Percentiles rank a stretch among this genome's conserved stretches.
Evolutionary conservation across 2,797 vertebrate species (phyloP).

Genomic region (Choloepus didactylus): DNA sequence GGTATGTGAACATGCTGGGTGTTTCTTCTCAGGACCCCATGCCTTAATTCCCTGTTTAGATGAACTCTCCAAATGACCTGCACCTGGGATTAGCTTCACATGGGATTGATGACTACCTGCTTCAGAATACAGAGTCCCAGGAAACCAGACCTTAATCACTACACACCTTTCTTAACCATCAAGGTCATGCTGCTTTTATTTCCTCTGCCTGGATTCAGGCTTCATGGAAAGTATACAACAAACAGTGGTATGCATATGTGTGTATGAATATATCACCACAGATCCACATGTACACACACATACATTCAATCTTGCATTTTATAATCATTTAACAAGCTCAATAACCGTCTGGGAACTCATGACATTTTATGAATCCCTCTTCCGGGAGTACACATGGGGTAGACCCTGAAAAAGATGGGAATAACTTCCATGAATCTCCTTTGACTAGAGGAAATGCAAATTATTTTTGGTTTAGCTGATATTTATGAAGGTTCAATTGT

Average conservation of each 20-base stretch:
- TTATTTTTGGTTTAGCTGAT: conserved; percentile 55
- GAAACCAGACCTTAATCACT: background rate
- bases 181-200: background rate
- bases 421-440: conserved; percentile 42
- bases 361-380: conserved; percentile 21
- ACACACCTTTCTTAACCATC: background rate
- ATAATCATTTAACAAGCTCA: conserved; percentile 29
- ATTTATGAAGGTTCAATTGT: conserved; percentile 68
- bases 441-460: conserved; percentile 52
- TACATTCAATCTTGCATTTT: conserved; percentile 10
- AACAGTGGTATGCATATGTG: background rate
- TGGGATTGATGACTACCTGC: background rate
- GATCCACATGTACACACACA: background rate
- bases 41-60: background rate
- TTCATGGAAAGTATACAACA: conserved; percentile 35
- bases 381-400: background rate
- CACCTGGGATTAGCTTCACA: background rate
- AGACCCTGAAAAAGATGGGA: conserved; percentile 8
- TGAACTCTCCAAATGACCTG: background rate
- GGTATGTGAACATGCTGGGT: background rate
- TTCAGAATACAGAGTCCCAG: background rate
- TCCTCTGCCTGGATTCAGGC: background rate
- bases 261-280: background rate
- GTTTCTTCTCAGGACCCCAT: background rate
- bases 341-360: conserved; percentile 34